Percentiles rank a stretch among this genome's conserved stretches.
phyloP scores from a whole-genome alignment of 2,888 invertebrate species.

The Lasiommata megera region DNA sequence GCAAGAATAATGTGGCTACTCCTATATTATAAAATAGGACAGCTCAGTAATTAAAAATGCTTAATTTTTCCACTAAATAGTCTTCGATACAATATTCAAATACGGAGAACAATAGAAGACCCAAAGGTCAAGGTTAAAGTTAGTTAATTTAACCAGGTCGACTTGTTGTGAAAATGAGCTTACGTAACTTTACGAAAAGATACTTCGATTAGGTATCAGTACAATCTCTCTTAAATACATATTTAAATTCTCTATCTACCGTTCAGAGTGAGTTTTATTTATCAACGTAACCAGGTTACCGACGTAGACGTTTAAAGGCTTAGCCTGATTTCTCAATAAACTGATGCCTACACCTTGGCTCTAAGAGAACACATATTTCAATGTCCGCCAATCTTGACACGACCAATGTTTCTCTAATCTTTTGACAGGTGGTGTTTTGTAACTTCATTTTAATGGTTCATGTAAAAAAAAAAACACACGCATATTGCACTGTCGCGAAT shows the following conservation, averaged over 20 bases:
- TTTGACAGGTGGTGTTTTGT: constrained; percentile 68
- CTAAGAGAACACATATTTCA: constrained; percentile 49
- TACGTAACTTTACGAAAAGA: not conserved
- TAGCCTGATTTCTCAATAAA: constrained; percentile 37
- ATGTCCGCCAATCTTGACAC: constrained; percentile 52
- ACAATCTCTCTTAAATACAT: not conserved
- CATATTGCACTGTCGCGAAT: constrained; percentile 65
- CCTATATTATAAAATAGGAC: constrained; percentile 14
- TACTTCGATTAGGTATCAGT: not conserved
- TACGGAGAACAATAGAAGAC: not conserved
- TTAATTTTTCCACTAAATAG: not conserved
- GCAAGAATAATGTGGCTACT: constrained; percentile 42
- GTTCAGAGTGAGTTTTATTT: constrained; percentile 10
- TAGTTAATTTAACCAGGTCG: not conserved
- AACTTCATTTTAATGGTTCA: constrained; percentile 50
- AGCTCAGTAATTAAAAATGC: not conserved
- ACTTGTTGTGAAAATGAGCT: constrained; percentile 1
- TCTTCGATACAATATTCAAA: not conserved
- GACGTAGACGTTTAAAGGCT: constrained; percentile 33
- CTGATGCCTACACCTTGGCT: constrained; percentile 48
- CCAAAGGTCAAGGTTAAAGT: not conserved
- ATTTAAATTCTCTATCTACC: constrained; percentile 9
- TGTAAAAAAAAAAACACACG: constrained; percentile 59
- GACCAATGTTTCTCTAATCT: constrained; percentile 52
- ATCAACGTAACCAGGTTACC: constrained; percentile 27